phyloP scores from a whole-genome alignment of 2,797 vertebrate species.

The Florisuga fusca region DNA sequence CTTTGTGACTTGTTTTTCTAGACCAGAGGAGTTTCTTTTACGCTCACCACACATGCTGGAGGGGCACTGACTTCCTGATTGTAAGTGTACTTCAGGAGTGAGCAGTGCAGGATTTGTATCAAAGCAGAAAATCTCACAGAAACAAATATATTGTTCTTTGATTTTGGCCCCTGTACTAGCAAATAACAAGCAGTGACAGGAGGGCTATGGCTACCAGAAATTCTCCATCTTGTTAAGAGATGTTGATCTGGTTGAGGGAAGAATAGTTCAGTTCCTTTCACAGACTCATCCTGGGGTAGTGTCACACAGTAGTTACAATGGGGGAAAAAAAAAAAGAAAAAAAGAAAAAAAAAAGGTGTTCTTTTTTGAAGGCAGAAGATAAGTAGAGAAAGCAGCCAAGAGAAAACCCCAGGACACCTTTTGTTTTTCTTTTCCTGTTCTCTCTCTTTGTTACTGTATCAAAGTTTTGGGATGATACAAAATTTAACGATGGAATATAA shows the following conservation, averaged over 20 bases:
- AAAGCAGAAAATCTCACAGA: neutral
- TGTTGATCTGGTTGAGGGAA: neutral
- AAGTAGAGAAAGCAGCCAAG: neutral
- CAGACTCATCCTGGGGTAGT: neutral
- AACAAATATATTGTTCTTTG: neutral
- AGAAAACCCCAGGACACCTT: neutral
- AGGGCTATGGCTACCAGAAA: neutral
- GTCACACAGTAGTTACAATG: neutral
- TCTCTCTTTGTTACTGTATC: neutral
- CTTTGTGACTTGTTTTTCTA: neutral
- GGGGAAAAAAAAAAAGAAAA: no score
- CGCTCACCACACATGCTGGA: neutral
- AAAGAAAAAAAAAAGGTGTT: neutral
- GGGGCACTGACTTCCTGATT: neutral
- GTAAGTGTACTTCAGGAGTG: neutral
- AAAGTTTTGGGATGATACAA: neutral
- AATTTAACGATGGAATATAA: neutral
- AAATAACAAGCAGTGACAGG: neutral
- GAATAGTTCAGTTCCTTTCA: neutral
- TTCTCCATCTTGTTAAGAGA: neutral
- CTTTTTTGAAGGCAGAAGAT: neutral
- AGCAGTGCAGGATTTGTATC: neutral
- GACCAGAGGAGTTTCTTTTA: neutral
- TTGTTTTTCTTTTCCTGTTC: neutral
- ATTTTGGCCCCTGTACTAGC: neutral